Percentiles rank a stretch among this genome's conserved stretches.
These are phyloP conservation scores for Bubo scandiacus DNA, from an alignment of 2,113 vertebrate species.

Conservation along the genomic window DNA sequence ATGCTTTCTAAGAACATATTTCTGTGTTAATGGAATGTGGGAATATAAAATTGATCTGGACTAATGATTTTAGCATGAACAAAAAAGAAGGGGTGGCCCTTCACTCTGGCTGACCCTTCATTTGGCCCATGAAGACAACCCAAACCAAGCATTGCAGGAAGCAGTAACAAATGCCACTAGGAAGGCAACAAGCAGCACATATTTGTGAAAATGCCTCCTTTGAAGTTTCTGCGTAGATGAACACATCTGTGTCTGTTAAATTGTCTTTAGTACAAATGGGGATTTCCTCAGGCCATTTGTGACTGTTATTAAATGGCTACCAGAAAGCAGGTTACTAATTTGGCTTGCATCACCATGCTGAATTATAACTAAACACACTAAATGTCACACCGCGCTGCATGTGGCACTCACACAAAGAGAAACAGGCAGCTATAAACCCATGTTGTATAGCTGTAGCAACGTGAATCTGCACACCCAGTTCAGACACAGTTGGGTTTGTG, in stretches of 20 bases:
- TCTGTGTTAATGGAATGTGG: background rate
- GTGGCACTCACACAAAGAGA: slow-evolving; percentile 10
- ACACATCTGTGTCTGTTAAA: slow-evolving; percentile 6
- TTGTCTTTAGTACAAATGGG: background rate
- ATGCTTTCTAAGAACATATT: background rate
- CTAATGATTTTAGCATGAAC: background rate
- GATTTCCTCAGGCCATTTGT: slow-evolving; percentile 44
- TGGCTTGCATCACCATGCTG: slow-evolving; percentile 13
- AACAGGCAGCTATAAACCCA: background rate
- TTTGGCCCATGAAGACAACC: background rate
- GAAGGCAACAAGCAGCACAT: background rate
- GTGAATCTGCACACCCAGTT: background rate
- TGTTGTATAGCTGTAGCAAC: accelerated
- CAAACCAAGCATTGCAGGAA: background rate
- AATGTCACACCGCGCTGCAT: background rate
- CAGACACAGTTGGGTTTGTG: background rate
- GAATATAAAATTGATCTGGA: background rate
- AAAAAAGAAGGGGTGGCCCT: background rate
- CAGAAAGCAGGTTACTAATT: slow-evolving; percentile 34
- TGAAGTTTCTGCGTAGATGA: background rate
- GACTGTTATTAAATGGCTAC: slow-evolving; percentile 24
- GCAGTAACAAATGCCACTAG: background rate
- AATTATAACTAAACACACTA: background rate
- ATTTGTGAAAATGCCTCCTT: slow-evolving; percentile 5
- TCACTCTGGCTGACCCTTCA: background rate